Evolutionary conservation across 1,140 invertebrate species (phyloP), one percentile per base, ranked within the genome.

Genomic region (Zaprionus capensis): DNA sequence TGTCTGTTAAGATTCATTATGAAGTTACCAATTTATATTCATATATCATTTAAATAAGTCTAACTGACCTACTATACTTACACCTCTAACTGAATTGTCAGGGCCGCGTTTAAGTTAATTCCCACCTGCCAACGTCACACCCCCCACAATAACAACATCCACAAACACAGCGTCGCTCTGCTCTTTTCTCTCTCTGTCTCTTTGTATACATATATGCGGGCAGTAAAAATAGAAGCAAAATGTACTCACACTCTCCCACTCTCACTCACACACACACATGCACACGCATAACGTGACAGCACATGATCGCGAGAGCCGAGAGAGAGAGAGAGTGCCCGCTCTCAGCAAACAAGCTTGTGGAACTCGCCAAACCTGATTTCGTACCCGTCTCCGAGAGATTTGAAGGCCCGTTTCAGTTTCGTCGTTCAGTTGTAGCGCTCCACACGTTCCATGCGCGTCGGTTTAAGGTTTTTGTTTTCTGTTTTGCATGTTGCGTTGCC

Each of bases 301-400:
- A 26, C n/a, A 22, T 51, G 51, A 67, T 67, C 44, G 44, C 55
- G 26, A 51, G 34, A 49, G 24, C 3, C 20, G 24, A 20, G 24
- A 24, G 24, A 4, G 53, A 22, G 5, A 12, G 44, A 51, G 58
- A 56, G 58, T 20, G 63, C 78, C 53, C 79, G 14, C 70, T 53
- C 69, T 76, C 61, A 41, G 61, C 57, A 77, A 77, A 73, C 75
- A 72, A 53, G 75, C 61, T 77, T 67, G 41, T 11, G 34, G 12
- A 68, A 77, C 75, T 77, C 75, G 58, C 70, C 76, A 81, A 81
- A 81, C 79, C 78, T 65, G 79, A 79, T 81, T 81, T 62, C 64
- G 55, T 68, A 71, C 61, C 56, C 62, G 74, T 71, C 41, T 71
- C 56, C n/a, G 74, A 76, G 74, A 76, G 74, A 67, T 58, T 62